These are phyloP conservation scores for Laticauda laticaudata DNA, from an alignment of 2,113 vertebrate species.

Conservation along the genomic window DNA sequence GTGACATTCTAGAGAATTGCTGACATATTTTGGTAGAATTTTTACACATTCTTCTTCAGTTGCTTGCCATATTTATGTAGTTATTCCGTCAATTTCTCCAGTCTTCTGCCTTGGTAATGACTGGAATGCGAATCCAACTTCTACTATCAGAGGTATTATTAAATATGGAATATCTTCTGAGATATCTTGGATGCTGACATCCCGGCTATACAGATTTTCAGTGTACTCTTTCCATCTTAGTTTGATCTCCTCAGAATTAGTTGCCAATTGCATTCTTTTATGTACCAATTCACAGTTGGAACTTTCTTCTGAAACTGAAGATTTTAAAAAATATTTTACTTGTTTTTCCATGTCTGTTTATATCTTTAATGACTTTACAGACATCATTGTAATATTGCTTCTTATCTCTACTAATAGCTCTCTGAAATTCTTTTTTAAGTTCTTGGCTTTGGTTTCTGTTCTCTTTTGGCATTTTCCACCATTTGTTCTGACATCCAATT, in stretches of 20 bases:
- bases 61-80: background rate
- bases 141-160: background rate
- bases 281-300: background rate
- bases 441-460: background rate
- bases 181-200: background rate
- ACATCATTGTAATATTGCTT: background rate
- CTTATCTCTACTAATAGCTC: background rate
- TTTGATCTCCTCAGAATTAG: background rate
- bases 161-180: background rate
- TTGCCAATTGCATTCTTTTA: background rate
- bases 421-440: background rate
- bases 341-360: background rate
- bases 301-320: background rate
- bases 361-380: background rate
- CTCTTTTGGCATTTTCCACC: background rate
- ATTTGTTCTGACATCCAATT: background rate
- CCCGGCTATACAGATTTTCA: background rate
- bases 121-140: background rate
- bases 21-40: background rate
- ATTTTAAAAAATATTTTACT: background rate
- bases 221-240: background rate
- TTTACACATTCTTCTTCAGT: background rate
- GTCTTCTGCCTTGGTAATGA: background rate
- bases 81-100: background rate
- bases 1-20: background rate